These are phyloP conservation scores for Mus spicilegus DNA, from an alignment of 2,113 vertebrate species.

Conservation along the genomic window DNA sequence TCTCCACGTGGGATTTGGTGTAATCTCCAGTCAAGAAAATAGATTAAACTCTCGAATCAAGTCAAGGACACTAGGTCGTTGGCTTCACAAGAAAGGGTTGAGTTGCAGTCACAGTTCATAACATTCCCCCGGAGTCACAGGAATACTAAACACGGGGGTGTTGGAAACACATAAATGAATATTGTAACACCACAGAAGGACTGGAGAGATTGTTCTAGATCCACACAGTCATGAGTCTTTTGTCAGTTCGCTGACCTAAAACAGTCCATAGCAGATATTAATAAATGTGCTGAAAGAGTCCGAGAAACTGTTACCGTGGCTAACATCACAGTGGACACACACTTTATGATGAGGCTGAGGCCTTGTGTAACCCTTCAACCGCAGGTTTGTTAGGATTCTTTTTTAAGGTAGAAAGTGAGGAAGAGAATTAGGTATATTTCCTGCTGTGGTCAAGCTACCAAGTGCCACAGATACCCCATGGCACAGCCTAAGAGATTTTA, in stretches of 20 bases:
- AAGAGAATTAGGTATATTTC: conserved; percentile 31
- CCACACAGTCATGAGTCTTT: not conserved
- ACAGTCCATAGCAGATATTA: not conserved
- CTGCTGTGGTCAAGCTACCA: not conserved
- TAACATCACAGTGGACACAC: not conserved
- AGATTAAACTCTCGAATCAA: not conserved
- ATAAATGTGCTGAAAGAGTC: not conserved
- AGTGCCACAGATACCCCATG: not conserved
- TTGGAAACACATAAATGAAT: not conserved
- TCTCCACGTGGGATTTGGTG: not conserved
- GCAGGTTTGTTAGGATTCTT: not conserved
- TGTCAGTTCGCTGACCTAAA: conserved; percentile 4
- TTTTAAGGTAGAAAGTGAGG: not conserved
- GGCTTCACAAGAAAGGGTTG: not conserved
- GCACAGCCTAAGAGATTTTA: not conserved
- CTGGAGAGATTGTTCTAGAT: not conserved
- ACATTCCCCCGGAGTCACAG: not conserved
- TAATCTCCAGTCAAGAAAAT: not conserved
- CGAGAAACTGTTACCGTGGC: not conserved
- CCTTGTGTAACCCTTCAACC: not conserved
- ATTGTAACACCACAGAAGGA: not conserved
- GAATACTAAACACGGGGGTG: not conserved
- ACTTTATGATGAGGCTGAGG: not conserved
- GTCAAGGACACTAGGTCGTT: not conserved
- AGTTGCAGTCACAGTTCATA: not conserved